Percentiles rank a stretch among this genome's conserved stretches.
Evolutionary conservation across 2,888 invertebrate genomes (phyloP).

Genomic region (Seladonia tumulorum): DNA sequence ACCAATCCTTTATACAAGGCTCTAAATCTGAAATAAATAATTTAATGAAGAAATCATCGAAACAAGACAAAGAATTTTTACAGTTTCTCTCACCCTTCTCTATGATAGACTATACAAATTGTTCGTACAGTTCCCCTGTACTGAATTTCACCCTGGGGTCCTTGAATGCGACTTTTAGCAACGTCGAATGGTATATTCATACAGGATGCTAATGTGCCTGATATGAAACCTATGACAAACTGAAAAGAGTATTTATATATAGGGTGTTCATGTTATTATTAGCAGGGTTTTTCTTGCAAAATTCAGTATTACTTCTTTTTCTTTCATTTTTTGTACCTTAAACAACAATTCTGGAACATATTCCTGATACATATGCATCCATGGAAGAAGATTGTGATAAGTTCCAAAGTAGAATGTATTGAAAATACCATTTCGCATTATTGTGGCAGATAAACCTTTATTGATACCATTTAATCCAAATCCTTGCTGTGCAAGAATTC

Average conservation of each 20-base stretch:
- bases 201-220: slow-evolving; percentile 94
- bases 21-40: slow-evolving; percentile 86
- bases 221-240: slow-evolving; percentile 92
- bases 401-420: slow-evolving; percentile 98
- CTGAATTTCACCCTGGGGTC: slow-evolving; percentile 93
- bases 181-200: slow-evolving; percentile 98
- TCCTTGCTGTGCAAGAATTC: slow-evolving; percentile 91
- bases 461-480: slow-evolving; percentile 92
- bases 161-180: slow-evolving; percentile 97
- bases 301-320: too few species aligned
- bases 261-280: neutral
- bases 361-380: slow-evolving; percentile 89
- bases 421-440: slow-evolving; percentile 95
- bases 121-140: slow-evolving; percentile 92
- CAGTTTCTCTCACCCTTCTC: slow-evolving; percentile 91
- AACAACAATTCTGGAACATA: slow-evolving; percentile 89
- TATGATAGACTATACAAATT: slow-evolving; percentile 90
- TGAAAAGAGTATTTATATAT: slow-evolving; percentile 35
- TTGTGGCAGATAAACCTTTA: slow-evolving; percentile 95
- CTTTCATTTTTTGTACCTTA: slow-evolving; percentile 84
- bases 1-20: slow-evolving; percentile 96
- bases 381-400: slow-evolving; percentile 91
- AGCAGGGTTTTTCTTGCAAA: neutral
- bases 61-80: neutral
- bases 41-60: neutral